These are phyloP conservation scores for Scaptomyza parva DNA, from an alignment of 2,888 invertebrate species.

Conservation along the genomic window DNA sequence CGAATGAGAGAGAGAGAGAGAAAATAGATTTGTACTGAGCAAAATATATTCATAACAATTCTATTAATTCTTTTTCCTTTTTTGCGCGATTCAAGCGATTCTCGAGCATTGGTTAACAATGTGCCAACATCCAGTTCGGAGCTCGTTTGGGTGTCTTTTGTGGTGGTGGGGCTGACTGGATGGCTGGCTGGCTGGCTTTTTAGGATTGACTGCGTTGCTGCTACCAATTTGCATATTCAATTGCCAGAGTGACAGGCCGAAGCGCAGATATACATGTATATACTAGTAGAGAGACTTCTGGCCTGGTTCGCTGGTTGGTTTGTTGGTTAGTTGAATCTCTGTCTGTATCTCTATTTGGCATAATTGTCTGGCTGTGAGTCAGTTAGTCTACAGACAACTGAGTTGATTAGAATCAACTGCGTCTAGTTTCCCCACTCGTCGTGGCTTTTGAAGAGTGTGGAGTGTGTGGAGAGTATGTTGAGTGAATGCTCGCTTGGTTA, in stretches of 20 bases:
- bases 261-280: slow-evolving; percentile 39
- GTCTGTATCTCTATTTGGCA: slow-evolving; percentile 28
- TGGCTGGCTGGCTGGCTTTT: slow-evolving; percentile 11
- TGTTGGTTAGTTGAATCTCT: slow-evolving; percentile 8
- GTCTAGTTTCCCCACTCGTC: slow-evolving; percentile 11
- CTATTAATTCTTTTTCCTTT: slow-evolving; percentile 62
- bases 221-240: slow-evolving; percentile 73
- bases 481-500: slow-evolving; percentile 12
- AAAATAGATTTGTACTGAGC: slow-evolving; percentile 16
- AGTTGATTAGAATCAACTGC: slow-evolving; percentile 66
- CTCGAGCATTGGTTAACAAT: slow-evolving; percentile 50
- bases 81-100: slow-evolving; percentile 27
- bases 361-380: slow-evolving; percentile 59
- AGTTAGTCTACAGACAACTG: slow-evolving; percentile 56
- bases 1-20: neutral
- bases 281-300: slow-evolving; percentile 7
- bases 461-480: neutral
- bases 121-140: slow-evolving; percentile 14
- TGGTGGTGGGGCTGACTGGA: too few species aligned
- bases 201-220: slow-evolving; percentile 50
- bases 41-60: slow-evolving; percentile 69
- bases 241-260: slow-evolving; percentile 63
- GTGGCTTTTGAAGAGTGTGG: slow-evolving; percentile 13
- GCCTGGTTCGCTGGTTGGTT: slow-evolving; percentile 1
- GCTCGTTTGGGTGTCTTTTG: neutral